Conservation (phyloP, 2,113 vertebrate species). For the Muscicapa adusta region DNA sequence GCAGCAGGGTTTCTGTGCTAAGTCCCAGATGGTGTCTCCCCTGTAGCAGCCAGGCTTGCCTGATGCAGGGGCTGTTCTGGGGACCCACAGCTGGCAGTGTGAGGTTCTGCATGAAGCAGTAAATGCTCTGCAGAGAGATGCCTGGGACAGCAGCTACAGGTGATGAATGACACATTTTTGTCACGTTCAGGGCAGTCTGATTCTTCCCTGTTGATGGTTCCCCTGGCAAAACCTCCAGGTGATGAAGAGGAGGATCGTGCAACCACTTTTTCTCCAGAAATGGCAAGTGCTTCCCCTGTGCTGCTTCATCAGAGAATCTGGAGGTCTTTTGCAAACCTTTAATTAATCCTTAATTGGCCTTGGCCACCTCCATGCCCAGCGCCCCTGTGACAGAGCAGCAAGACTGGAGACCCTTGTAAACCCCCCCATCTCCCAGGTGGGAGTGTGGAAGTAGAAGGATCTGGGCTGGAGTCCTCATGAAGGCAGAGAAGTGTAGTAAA, state of each 20-base stretch:
- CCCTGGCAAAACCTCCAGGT: not conserved
- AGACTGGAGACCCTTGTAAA: not conserved
- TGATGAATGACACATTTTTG: not conserved
- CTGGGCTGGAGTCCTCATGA: not conserved
- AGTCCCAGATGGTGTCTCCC: not conserved
- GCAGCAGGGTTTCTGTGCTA: not conserved
- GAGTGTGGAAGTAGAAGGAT: not conserved
- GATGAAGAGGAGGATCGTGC: not conserved
- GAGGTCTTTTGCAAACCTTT: not conserved
- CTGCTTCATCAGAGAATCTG: not conserved
- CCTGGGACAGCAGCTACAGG: not conserved
- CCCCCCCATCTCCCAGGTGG: fast-evolving
- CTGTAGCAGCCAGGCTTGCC: not conserved
- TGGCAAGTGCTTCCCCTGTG: not conserved
- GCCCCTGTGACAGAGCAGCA: not conserved
- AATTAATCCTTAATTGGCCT: not conserved
- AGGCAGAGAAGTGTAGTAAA: not conserved
- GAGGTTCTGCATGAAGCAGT: not conserved
- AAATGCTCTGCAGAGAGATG: fast-evolving
- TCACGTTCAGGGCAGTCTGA: not conserved
- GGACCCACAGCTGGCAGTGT: not conserved
- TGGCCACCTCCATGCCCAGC: not conserved
- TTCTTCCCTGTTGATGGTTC: not conserved
- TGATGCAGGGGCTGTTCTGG: not conserved
- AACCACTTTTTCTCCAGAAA: not conserved